Evolutionary conservation across 2,113 vertebrate species (phyloP).

Genomic region (Oxygymnocypris stewartii): DNA sequence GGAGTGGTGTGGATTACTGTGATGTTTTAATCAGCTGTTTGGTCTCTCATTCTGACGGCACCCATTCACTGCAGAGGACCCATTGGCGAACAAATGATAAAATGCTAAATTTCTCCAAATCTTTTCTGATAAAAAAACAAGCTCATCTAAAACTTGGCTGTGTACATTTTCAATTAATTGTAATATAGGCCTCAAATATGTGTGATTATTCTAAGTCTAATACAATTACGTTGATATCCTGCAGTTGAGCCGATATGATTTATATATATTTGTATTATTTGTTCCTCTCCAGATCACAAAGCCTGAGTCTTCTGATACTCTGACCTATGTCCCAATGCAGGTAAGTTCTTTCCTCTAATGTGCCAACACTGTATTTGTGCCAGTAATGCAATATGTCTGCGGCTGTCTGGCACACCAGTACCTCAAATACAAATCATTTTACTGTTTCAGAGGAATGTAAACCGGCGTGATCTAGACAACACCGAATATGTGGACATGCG

Average conservation of each 20-base stretch:
- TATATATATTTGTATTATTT: not conserved
- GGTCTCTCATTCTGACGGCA: not conserved
- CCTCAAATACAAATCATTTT: not conserved
- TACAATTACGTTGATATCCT: not conserved
- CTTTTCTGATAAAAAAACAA: not conserved
- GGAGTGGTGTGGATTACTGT: not conserved
- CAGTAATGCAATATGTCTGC: not conserved
- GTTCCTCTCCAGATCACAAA: slow-evolving; percentile 20
- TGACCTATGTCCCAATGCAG: slow-evolving; percentile 53
- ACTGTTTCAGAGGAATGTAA: slow-evolving; percentile 48
- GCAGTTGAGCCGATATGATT: not conserved
- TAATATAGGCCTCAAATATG: not conserved
- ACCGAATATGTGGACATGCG: slow-evolving; percentile 56
- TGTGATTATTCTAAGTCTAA: not conserved
- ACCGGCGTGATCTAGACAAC: slow-evolving; percentile 21
- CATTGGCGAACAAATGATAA: not conserved
- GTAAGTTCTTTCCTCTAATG: not conserved
- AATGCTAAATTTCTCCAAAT: not conserved
- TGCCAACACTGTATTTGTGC: not conserved
- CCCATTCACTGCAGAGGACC: not conserved
- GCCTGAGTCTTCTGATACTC: slow-evolving; percentile 18
- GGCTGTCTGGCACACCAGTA: not conserved
- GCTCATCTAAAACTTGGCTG: not conserved
- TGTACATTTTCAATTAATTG: too few relatives aligned
- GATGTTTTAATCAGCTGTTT: not conserved